A percentile compares a stretch with the other conserved stretches of the same genome.
Evolutionary conservation across 2,888 invertebrate genomes (phyloP).

Genomic region (Parasteatoda lunata): DNA sequence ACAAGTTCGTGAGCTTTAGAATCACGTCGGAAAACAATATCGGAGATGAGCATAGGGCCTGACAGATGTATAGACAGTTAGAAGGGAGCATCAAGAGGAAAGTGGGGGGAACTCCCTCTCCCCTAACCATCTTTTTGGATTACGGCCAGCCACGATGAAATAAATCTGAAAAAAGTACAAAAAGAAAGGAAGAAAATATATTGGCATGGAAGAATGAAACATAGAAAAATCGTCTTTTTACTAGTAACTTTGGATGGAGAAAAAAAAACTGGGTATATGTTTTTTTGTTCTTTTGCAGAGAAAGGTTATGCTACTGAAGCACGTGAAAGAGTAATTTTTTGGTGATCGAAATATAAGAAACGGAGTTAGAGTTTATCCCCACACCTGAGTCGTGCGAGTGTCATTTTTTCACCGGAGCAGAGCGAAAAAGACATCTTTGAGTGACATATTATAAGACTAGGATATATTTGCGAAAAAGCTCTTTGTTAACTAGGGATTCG

Average conservation of each 20-base stretch:
- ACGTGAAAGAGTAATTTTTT: slow-evolving; percentile 25
- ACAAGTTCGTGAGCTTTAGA: slow-evolving; percentile 54
- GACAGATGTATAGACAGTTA: slow-evolving; percentile 23
- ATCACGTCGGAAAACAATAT: slow-evolving; percentile 65
- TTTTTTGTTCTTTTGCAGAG: neutral
- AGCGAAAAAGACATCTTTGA: too few relatives aligned
- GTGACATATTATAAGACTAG: too few relatives aligned
- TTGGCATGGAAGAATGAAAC: neutral
- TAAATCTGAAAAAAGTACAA: neutral
- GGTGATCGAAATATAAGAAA: slow-evolving; percentile 17
- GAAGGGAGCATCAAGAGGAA: slow-evolving; percentile 1
- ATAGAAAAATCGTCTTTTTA: slow-evolving; percentile 36
- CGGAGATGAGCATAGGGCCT: slow-evolving; percentile 34
- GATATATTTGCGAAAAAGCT: too few relatives aligned
- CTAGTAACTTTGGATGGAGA: slow-evolving; percentile 18
- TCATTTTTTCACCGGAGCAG: too few relatives aligned
- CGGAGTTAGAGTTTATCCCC: slow-evolving; percentile 8
- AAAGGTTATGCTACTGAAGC: neutral
- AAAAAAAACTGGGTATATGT: neutral
- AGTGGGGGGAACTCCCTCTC: neutral
- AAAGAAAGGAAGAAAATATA: slow-evolving; percentile 8
- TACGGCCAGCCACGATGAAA: slow-evolving; percentile 24
- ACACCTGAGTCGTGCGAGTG: slow-evolving; percentile 33
- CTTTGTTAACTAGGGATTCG: too few relatives aligned
- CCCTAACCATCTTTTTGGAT: slow-evolving; percentile 48